A percentile compares a stretch with the other conserved stretches of the same genome.
These are phyloP conservation scores for Entomobrya proxima DNA, from an alignment of 2,888 invertebrate species.

Conservation along the genomic window DNA sequence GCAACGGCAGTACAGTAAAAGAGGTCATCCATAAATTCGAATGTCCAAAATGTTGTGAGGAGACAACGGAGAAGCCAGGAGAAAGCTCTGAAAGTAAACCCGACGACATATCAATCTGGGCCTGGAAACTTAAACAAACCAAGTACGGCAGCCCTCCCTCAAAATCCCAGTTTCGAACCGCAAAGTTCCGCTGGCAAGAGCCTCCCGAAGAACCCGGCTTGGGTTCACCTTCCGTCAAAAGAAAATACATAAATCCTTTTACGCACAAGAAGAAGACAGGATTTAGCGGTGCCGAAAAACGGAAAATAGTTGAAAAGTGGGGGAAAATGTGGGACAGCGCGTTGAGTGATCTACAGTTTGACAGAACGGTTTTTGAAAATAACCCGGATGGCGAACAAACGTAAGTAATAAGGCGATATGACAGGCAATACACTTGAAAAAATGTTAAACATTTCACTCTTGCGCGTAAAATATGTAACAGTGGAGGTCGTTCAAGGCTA, in stretches of 20 bases:
- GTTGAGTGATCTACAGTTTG: constrained; percentile 51
- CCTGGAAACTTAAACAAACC: constrained; percentile 22
- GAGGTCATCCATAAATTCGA: neutral
- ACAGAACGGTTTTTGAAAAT: constrained; percentile 53
- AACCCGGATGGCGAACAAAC: constrained; percentile 50
- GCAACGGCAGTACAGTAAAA: too few relatives aligned
- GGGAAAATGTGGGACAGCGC: constrained; percentile 61
- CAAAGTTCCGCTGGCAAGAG: constrained; percentile 38
- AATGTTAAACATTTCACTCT: neutral
- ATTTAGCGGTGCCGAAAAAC: constrained; percentile 26
- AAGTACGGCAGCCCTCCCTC: constrained; percentile 23
- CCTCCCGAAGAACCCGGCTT: neutral
- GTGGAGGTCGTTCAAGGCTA: constrained; percentile 10
- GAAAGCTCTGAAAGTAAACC: neutral
- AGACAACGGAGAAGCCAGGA: neutral
- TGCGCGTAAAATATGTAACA: neutral
- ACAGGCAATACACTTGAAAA: neutral
- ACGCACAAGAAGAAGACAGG: neutral
- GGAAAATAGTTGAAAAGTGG: constrained; percentile 41
- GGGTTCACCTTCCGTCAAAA: too few relatives aligned
- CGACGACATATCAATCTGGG: neutral
- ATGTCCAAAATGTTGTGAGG: neutral
- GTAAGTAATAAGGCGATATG: neutral
- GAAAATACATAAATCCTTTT: constrained; percentile 40
- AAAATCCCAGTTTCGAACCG: neutral